Evolutionary conservation across 2,113 vertebrate genomes (phyloP), one percentile per base, ranked within the genome.

Genomic region (Apodemus sylvaticus): DNA sequence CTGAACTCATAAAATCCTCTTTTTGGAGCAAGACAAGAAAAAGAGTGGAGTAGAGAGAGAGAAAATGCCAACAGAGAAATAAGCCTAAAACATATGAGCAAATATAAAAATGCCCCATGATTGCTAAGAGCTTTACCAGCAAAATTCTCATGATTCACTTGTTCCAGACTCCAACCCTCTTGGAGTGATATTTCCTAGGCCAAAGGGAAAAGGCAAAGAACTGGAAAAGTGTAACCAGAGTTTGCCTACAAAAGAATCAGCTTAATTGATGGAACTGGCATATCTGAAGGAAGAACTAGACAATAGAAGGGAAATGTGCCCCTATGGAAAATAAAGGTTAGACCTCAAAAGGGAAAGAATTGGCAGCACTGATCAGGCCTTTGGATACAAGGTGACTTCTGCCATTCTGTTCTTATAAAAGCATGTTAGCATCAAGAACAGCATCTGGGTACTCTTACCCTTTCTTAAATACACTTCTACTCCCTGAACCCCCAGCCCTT

Each of bases 201-300:
- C n/a, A 86, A 81, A 90, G 24, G 42, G 48, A 68, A 87, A 87
- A 87, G 81, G 11, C 36, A 91, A 91, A 92, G 26, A 31, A 89
- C 11, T 64, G 6, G 19, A 60, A 81, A 88, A 85, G 60, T 71
- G 11, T 53, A 95, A 58, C 79, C 81, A 76, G 82, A 88, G 48
- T 76, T 55, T 74, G 81, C 85, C 89, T 85, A 74, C 20, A 74
- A 79, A 91, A 79, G 76, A 94, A 96, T 90, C 51, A 88, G 31
- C 39, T 90, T 92, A 85, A 88, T 95, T 82, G 51, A 79, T 91
- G 45, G 5, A n/a, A 76, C 86, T 94, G 58, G 34, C 77, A 91
- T 91, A 64, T 90, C 74, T 94, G 81, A 93, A 95, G 82, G 74
- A 70, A 81, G 7, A 90, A 34, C 9, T 12, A 26, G 8, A 71